Evolutionary conservation across 1,140 invertebrate genomes (phyloP).

Genomic region (Euglossa dilemma): DNA sequence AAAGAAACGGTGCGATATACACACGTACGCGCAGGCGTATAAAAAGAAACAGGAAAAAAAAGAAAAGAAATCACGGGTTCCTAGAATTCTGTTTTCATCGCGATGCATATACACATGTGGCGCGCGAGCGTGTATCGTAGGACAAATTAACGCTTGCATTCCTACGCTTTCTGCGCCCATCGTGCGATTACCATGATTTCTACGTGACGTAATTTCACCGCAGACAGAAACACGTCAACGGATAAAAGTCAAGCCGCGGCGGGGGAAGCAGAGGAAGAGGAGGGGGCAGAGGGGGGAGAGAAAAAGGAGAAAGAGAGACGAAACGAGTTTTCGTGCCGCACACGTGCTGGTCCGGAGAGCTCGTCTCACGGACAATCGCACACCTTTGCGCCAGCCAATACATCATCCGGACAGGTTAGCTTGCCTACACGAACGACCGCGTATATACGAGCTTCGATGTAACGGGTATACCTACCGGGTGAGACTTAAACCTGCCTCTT

Average conservation of each 20-base stretch:
- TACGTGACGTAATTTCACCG: slow-evolving; percentile 69
- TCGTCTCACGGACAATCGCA: slow-evolving; percentile 10
- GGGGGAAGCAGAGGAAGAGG: not conserved
- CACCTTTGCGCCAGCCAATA: slow-evolving; percentile 45
- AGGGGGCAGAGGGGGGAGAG: not conserved
- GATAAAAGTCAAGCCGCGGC: not conserved
- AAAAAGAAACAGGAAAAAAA: no score
- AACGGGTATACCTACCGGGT: slow-evolving; percentile 54
- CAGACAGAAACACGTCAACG: slow-evolving; percentile 43
- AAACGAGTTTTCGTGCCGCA: slow-evolving; percentile 48
- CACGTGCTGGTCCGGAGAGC: slow-evolving; percentile 8
- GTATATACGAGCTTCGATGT: slow-evolving; percentile 27
- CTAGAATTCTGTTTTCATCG: not conserved
- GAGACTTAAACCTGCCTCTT: slow-evolving; percentile 24
- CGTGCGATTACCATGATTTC: slow-evolving; percentile 68
- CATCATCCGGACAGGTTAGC: slow-evolving; percentile 58
- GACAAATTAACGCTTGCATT: slow-evolving; percentile 66
- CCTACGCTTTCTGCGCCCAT: slow-evolving; percentile 73
- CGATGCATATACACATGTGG: not conserved
- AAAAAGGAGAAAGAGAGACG: slow-evolving; percentile 23
- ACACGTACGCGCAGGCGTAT: no score
- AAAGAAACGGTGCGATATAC: no score
- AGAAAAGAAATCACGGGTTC: not conserved
- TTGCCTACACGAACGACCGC: slow-evolving; percentile 14
- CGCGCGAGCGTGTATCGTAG: slow-evolving; percentile 30